Base-by-base conservation (phyloP, 2,888 invertebrate genomes). In the Drosophila multiciliata region DNA sequence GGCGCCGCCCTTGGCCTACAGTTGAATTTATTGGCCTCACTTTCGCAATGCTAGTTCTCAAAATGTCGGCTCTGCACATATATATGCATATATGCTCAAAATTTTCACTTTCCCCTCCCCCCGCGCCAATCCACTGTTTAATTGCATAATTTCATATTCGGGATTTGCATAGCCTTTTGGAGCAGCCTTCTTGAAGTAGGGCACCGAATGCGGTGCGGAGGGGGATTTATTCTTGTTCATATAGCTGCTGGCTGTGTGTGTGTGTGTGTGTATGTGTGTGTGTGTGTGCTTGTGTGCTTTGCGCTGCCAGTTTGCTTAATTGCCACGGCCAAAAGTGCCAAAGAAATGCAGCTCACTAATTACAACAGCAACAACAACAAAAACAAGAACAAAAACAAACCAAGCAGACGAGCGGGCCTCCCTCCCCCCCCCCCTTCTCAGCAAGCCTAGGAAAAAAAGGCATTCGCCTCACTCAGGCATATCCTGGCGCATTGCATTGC, bases 281-380 rank as follows among this genome's bases (percentile, higher is more conserved):
- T 65, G 12, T 12, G 33, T 20, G 15, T 53, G 15, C 23, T 9
- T 45, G 35, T 65, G 66, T 73, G 42, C 15, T 65, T 1, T 23
- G 23, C 63, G 66, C 48, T 79, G 68, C 52, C 64, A 68, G 87
- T 78, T 80, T 68, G 83, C 83, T 85, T 84, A 84, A 84, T 84
- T 84, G 84, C 84, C 87, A 87, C 76, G 85, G 82, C 83, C 85
- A 85, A 84, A 87, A 85, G 88, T 87, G 84, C 67, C 88, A 85
- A 85, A 87, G 84, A 85, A 85, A 85, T 85, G 88, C 86, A 87
- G 88, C 83, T 74, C 81, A 77, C 84, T 85, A 85, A 85, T 85
- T 85, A 85, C 84, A 84, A 87, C 87, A 84, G 86, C 86, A 75
- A 71, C 84, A 84, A 87, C 23, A 23, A 23, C 23, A 23, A 23